Evolutionary conservation across 2,113 vertebrate species (phyloP).

Genomic region (Phyllopteryx taeniolatus): DNA sequence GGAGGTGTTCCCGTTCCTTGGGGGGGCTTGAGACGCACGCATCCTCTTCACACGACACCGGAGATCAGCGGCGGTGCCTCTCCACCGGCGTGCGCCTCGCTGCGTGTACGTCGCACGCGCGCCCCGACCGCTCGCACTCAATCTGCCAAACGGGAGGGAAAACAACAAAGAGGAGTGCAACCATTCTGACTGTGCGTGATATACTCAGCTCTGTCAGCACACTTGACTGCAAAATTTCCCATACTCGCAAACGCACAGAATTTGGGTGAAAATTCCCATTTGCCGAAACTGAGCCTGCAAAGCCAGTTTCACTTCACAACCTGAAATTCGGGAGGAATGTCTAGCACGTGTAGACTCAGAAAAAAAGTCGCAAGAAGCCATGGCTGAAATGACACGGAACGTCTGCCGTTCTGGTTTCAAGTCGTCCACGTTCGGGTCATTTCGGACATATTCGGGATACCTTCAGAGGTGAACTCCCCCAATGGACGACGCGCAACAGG

Average conservation of each 20-base stretch:
- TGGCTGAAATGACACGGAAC: too few relatives aligned
- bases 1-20: slow-evolving; percentile 71
- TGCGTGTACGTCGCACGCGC: slow-evolving; percentile 64
- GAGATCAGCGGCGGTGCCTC: slow-evolving; percentile 70
- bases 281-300: neutral
- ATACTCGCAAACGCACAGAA: neutral
- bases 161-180: slow-evolving; percentile 67
- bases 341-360: neutral
- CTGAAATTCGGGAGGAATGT: neutral
- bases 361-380: too few relatives aligned
- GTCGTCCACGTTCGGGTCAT: neutral
- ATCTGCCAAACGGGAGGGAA: slow-evolving; percentile 65
- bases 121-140: slow-evolving; percentile 61
- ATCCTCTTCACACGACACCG: slow-evolving; percentile 63
- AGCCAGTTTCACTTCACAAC: neutral
- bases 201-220: slow-evolving; percentile 64
- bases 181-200: slow-evolving; percentile 58
- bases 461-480: too few relatives aligned
- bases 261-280: neutral
- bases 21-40: slow-evolving; percentile 68
- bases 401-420: too few relatives aligned
- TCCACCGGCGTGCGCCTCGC: slow-evolving; percentile 54
- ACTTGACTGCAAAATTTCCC: slow-evolving; percentile 44
- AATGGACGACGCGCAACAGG: too few relatives aligned
- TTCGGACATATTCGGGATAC: neutral